Conservation (phyloP, 2,113 vertebrate species). For the Daboia siamensis region DNA sequence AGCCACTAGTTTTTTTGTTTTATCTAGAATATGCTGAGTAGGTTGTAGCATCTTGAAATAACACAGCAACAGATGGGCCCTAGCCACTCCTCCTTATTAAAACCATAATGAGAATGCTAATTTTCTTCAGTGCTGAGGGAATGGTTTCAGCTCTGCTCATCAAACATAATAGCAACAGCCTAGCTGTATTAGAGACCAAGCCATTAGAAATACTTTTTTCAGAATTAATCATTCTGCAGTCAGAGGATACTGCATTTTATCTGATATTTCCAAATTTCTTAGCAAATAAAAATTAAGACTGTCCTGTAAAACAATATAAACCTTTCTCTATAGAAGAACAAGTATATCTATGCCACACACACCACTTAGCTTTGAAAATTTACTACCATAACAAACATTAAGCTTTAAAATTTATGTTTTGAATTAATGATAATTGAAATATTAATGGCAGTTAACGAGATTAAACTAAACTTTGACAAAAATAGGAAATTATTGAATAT, state of each 20-base stretch:
- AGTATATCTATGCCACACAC: not conserved
- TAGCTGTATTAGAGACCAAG: conserved; percentile 43
- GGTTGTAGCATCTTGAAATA: conserved; percentile 51
- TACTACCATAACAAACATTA: not conserved
- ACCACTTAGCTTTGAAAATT: not conserved
- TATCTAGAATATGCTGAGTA: conserved; percentile 23
- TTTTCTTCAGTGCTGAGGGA: conserved; percentile 49
- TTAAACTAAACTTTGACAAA: not conserved
- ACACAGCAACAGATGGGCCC: conserved; percentile 49
- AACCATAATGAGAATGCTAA: conserved; percentile 52
- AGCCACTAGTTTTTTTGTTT: not conserved
- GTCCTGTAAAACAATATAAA: not conserved
- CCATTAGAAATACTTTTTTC: conserved; percentile 38
- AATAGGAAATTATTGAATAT: not conserved
- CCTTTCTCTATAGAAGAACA: not conserved
- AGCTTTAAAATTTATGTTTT: not conserved
- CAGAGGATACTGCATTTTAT: conserved; percentile 14
- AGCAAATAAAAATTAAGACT: not conserved
- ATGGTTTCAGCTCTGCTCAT: conserved; percentile 43
- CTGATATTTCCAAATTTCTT: conserved; percentile 29
- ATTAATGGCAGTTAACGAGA: not conserved
- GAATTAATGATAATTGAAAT: not conserved
- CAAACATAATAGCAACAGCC: conserved; percentile 32
- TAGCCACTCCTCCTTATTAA: conserved; percentile 61
- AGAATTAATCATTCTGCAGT: conserved; percentile 1